Base-by-base conservation (phyloP, 2,113 vertebrate genomes). In the Leptosomus discolor region DNA sequence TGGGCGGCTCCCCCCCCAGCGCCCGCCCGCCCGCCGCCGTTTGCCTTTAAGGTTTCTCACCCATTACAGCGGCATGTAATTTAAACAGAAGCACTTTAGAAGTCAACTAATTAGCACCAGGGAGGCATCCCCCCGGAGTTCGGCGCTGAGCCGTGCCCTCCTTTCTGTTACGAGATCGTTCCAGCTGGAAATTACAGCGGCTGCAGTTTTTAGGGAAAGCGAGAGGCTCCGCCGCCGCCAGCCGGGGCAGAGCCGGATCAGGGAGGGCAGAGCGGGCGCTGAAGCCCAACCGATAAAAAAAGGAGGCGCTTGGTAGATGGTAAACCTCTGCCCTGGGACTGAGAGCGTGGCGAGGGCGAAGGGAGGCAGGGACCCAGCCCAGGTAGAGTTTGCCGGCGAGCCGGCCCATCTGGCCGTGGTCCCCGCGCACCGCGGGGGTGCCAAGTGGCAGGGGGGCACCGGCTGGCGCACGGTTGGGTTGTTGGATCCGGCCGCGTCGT, bases 71-170 rank as follows among this genome's bases (percentile, higher is more conserved):
- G 2, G 94, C 95, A 80, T 80, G 95, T 95, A 89, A 95, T 98
- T 97, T 96, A 97, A 97, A 97, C 97, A 96, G 80, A 53, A 96
- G 73, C 95, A 94, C 96, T 97, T 95, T 88, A 95, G 89, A 96
- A 97, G 96, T 96, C 97, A 97, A 95, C 97, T 97, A 97, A 97
- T 97, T 96, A 97, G 96, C 94, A 85, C 84, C 93, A 95, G 96
- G 96, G 87, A 97, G 97, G 97, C 98, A 98, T 98, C 98, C 97
- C 98, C 98, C 92, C 75, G 84, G 78, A 97, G 98, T 97, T 98
- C 94, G 86, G 96, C 75, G n/a, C 94, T 50, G 98, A 97, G 91
- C 95, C 11, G 97, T 96, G 96, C 94, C 90, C 96, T 97, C 89
- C 96, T 79, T 97, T 98, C 97, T 89, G 95, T 30, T 95, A 34